A percentile compares a stretch with the other conserved stretches of the same genome.
Evolutionary conservation across 2,113 vertebrate species (phyloP).

Genomic region (Laticauda colubrina): DNA sequence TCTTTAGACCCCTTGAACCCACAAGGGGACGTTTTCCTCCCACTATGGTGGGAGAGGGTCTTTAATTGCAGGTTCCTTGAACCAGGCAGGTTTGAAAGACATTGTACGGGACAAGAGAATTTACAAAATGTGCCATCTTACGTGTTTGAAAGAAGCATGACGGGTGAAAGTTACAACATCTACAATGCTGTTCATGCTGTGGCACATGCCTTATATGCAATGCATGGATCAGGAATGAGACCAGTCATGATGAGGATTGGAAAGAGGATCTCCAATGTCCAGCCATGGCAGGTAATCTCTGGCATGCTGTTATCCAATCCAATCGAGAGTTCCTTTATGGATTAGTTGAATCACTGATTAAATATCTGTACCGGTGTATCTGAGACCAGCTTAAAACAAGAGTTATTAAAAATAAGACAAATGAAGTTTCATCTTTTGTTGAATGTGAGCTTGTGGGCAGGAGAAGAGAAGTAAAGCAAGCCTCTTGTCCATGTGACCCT

Average conservation of each 20-base stretch:
- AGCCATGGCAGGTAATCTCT: neutral
- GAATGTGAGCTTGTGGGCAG: no score
- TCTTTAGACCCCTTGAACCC: no score
- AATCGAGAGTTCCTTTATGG: no score
- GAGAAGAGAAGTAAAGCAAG: no score
- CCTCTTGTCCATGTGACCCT: no score
- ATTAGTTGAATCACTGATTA: no score
- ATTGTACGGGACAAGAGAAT: neutral
- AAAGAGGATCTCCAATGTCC: neutral
- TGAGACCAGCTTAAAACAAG: no score
- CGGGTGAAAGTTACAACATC: neutral
- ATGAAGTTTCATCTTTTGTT: no score
- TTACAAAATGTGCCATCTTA: neutral
- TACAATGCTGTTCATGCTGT: neutral
- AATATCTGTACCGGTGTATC: no score
- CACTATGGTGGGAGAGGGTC: neutral
- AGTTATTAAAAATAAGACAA: no score
- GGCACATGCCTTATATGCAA: neutral
- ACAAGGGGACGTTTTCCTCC: no score
- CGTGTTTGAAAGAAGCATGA: neutral
- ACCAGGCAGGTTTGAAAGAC: fast-evolving
- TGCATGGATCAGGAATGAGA: neutral
- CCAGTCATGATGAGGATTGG: neutral
- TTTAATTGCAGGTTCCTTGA: neutral
- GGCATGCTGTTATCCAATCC: no score